Evolutionary conservation across 2,797 vertebrate genomes (phyloP), one percentile per base, ranked within the genome.

Genomic region (Chrosomus eos): DNA sequence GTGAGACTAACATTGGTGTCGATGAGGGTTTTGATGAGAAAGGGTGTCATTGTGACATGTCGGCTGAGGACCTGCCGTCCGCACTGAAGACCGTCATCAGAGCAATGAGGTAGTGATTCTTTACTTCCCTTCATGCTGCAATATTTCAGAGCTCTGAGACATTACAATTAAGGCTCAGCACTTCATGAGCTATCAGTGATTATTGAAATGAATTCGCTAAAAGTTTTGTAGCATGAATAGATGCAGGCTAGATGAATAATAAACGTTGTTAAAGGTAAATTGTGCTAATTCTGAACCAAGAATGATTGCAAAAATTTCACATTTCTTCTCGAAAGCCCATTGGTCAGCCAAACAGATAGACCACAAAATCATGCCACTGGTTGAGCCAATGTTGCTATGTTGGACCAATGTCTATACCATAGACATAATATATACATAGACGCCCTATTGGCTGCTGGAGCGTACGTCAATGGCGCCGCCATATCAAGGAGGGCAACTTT

Each of bases 31-130:
- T 97, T 8, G 98, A 99, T 87, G 97, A 99, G 82, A 96, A 96
- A 93, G 97, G 97, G 85, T 99, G 97, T 92, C 98, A 99, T 87
- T 99, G 98, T 75, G 98, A 99, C 66, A 94, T 99, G 67, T 98
- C 96, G 0, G 96, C 97, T 86, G 97, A 98, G 93, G 97, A 99
- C 92, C 96, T 99, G 86, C 98, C 97, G 0, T 96, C 97, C 43
- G 94, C 97, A 10, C 96, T 99, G 84, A 99, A 98, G 92, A 96
- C 95, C 13, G 97, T 99, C 92, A 98, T 99, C 90, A 96, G 98
- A 92, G 98, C 98, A 18, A 96, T 99, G 93, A 98, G 98, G 98
- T 99, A 28, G 7, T 5, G 7, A 31, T 72, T 33, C 53, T 31
- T 28, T 33, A 26, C 23, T 58, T 58, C 7, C 66, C 40, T 16